phyloP scores from a whole-genome alignment of 2,888 invertebrate species.

The Rhaphigaster nebulosa region DNA sequence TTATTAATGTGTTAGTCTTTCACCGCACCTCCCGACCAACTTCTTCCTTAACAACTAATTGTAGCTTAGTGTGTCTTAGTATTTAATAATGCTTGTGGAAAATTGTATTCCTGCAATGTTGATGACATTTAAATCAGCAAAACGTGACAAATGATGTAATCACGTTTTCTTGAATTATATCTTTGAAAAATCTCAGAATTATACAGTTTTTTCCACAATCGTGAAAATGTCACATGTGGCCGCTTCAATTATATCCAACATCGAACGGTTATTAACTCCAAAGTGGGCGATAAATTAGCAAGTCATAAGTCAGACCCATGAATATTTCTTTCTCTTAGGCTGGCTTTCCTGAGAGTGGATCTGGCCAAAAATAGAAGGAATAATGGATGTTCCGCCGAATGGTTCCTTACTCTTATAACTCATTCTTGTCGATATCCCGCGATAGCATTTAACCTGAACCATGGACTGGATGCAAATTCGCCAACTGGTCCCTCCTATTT shows the following conservation, averaged over 20 bases:
- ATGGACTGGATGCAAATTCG: not conserved
- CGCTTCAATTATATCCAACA: not conserved
- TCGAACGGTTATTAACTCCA: not conserved
- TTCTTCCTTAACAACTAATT: no score
- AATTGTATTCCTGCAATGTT: no score
- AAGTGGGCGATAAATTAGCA: conserved; percentile 5
- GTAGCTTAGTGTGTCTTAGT: no score
- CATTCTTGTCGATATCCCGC: conserved; percentile 21
- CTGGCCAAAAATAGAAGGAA: not conserved
- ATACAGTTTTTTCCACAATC: not conserved
- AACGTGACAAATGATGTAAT: not conserved
- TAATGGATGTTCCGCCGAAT: not conserved
- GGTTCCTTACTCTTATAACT: not conserved
- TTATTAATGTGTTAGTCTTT: no score
- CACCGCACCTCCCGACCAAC: no score
- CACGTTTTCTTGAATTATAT: not conserved
- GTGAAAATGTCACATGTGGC: not conserved
- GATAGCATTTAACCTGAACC: not conserved
- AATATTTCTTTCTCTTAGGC: not conserved
- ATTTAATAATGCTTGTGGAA: no score
- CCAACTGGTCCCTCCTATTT: conserved; percentile 8
- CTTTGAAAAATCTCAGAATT: not conserved
- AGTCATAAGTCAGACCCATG: not conserved
- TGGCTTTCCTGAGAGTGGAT: not conserved
- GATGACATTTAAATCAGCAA: not conserved